phyloP scores from a whole-genome alignment of 2,888 invertebrate genomes.

The Malachius bipustulatus region DNA sequence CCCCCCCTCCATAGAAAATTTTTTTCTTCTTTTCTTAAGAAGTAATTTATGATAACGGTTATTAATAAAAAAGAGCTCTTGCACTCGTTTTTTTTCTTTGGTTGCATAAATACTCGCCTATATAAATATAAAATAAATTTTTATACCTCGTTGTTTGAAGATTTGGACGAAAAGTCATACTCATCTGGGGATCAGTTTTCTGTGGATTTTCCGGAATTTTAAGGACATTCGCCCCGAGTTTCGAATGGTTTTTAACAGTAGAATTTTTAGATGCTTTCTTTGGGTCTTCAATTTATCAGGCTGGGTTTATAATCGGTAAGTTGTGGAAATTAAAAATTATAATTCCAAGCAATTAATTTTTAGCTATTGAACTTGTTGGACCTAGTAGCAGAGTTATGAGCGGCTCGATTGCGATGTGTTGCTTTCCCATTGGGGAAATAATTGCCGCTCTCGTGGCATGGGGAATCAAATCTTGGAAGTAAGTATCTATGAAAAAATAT shows the following conservation, averaged over 20 bases:
- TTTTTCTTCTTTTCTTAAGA: no score
- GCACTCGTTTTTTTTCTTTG: no score
- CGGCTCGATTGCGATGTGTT: slow-evolving; percentile 56
- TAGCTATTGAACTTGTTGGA: slow-evolving; percentile 66
- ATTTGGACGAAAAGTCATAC: slow-evolving; percentile 48
- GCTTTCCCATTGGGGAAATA: slow-evolving; percentile 60
- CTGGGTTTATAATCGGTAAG: slow-evolving; percentile 60
- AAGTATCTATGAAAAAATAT: slow-evolving; percentile 19
- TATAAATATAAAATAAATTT: no score
- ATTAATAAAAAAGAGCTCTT: no score
- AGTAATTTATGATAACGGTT: no score
- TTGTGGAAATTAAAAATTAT: no score
- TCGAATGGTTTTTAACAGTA: slow-evolving; percentile 54
- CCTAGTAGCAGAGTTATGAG: slow-evolving; percentile 59
- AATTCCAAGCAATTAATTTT: slow-evolving; percentile 24
- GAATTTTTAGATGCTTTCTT: slow-evolving; percentile 61
- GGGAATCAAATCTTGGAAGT: slow-evolving; percentile 54
- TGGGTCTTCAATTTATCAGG: slow-evolving; percentile 58
- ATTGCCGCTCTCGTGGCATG: slow-evolving; percentile 55
- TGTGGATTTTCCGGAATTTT: slow-evolving; percentile 54
- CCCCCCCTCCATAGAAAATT: no score
- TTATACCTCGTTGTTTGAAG: no score
- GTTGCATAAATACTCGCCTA: no score
- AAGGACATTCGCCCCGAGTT: slow-evolving; percentile 56
- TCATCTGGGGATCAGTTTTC: slow-evolving; percentile 45